Conservation (phyloP, 92 coral and sea anemone species). For the Montipora capitata region DNA sequence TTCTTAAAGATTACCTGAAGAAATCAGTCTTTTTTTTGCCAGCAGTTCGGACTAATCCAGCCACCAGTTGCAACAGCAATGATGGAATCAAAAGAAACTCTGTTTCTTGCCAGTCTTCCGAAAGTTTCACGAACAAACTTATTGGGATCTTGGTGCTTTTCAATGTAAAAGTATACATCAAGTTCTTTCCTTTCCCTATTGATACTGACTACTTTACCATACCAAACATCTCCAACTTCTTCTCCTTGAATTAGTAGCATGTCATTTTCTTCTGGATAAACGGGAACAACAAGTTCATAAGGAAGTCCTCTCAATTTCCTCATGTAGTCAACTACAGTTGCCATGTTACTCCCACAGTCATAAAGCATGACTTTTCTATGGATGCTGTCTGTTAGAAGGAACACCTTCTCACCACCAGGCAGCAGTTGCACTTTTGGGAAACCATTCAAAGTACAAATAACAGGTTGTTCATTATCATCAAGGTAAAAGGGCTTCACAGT, state of each 20-base stretch:
- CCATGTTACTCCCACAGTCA: constrained; percentile 27
- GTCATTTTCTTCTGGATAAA: constrained; percentile 68
- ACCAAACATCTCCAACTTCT: constrained; percentile 54
- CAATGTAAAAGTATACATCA: constrained; percentile 75
- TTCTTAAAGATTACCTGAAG: background rate
- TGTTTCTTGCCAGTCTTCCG: constrained; percentile 72
- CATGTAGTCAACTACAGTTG: constrained; percentile 74
- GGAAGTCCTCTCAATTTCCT: constrained; percentile 59
- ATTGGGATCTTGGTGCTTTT: constrained; percentile 33
- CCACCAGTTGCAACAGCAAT: constrained; percentile 66
- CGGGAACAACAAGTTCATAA: constrained; percentile 62
- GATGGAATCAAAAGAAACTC: constrained; percentile 58
- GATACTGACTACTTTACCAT: constrained; percentile 55
- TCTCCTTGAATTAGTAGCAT: constrained; percentile 74
- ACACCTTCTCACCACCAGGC: constrained; percentile 56
- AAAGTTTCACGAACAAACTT: constrained; percentile 59
- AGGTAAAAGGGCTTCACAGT: constrained; percentile 55
- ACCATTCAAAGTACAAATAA: constrained; percentile 48
- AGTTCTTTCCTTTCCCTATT: constrained; percentile 36
- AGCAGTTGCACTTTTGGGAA: constrained; percentile 49
- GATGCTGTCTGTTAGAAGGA: constrained; percentile 59
- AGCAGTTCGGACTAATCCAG: constrained; percentile 68
- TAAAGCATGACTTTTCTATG: constrained; percentile 68
- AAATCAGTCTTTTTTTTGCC: constrained; percentile 40
- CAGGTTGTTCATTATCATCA: constrained; percentile 49